These are phyloP conservation scores for Liasis olivaceus DNA, from an alignment of 2,797 vertebrate species.

Conservation along the genomic window DNA sequence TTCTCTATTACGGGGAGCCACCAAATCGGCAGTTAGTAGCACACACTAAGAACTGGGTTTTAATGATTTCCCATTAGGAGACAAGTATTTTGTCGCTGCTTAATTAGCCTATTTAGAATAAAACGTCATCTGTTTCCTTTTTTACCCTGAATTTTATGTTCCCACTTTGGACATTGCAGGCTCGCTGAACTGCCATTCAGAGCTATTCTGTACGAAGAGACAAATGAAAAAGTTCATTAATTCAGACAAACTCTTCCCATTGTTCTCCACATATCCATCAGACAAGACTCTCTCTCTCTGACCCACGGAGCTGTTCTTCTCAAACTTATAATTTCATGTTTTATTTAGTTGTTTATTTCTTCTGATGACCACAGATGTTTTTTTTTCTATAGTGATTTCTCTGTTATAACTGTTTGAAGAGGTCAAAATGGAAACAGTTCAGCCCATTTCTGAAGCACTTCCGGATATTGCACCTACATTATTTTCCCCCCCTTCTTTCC, in stretches of 20 bases:
- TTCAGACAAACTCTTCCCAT: background rate
- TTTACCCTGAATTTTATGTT: background rate
- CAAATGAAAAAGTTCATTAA: background rate
- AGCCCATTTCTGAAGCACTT: too few species aligned
- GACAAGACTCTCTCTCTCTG: too few species aligned
- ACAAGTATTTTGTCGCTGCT: background rate
- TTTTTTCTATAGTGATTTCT: background rate
- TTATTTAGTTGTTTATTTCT: background rate
- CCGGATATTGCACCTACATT: background rate
- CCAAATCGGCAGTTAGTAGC: background rate
- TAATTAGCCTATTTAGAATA: conserved; percentile 9
- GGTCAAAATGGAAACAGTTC: background rate
- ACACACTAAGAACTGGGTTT: background rate
- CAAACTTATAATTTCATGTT: too few species aligned
- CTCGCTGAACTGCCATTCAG: background rate
- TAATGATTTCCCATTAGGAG: conserved; percentile 13
- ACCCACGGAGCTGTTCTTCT: background rate
- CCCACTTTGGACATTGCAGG: background rate
- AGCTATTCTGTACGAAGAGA: background rate
- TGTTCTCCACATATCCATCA: background rate
- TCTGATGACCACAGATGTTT: background rate
- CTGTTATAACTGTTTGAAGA: background rate
- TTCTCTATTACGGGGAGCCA: background rate
- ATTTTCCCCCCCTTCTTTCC: background rate
- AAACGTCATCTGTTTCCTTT: conserved; percentile 4